Base-by-base conservation (phyloP, 2,888 invertebrate species). In the Megamerina dolium region DNA sequence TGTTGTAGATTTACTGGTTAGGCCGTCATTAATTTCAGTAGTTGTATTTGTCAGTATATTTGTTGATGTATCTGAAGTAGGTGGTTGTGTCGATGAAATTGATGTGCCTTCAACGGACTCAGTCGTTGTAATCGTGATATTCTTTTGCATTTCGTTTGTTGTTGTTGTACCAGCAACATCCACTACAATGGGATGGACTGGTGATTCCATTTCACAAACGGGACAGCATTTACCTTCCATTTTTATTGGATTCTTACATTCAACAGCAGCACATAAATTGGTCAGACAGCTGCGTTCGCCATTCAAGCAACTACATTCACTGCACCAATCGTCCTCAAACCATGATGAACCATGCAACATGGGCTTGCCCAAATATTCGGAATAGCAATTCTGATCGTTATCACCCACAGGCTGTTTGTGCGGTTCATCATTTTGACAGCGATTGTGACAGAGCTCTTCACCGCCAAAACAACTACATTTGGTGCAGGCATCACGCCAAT, bases 191-290 rank as follows among this genome's bases (percentile, higher is more conserved):
- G 23, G 23, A 8, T 23, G 6, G 6, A 8, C 8, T 4, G 21
- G 13, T 17, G 3, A 23, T 13, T 40, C 33, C 14, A 50, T 41
- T 1, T 45, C 49, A 36, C 71, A 70, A 16, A 56, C 48, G 3
- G 57, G 57, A 49, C 71, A 71, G 46, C 70, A 70, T 14, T 52
- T 49, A 4, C 61, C 61, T 1, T 50, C 49, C 4, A 54, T 18
- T 36, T 52, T 58, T 3, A 58, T 33, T 13, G 59, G 59, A 41
- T 60, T 54, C 8, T 45, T 39, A 49, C 71, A 70, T 1, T 56
- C 46, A 3, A 51, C 36, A 1, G 51, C 42, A 3, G 47, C 50
- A 40, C 70, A 70, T 1, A 48, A 17, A 1, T 51, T 48, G 1
- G 45, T 44, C 5, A 49, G 35, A 44, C 72, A 69, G 3, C 50